A percentile compares a stretch with the other conserved stretches of the same genome.
These are phyloP conservation scores for Thalassaphorura encarpata DNA, from an alignment of 1,140 invertebrate species.

Conservation along the genomic window DNA sequence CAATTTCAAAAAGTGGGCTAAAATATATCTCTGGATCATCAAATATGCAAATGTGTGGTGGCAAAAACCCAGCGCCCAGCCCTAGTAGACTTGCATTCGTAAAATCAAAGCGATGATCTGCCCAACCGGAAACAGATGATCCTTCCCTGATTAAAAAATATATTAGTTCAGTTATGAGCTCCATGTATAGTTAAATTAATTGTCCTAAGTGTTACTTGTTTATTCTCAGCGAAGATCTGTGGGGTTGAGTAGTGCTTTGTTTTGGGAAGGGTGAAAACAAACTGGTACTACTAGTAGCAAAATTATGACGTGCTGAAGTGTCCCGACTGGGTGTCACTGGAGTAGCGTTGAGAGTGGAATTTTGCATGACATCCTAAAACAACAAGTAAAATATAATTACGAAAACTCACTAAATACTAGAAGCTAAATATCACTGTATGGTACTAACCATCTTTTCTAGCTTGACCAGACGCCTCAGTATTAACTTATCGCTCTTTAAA, in stretches of 20 bases:
- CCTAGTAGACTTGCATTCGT: conserved; percentile 4
- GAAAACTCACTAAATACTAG: too few relatives aligned
- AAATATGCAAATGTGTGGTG: conserved; percentile 29
- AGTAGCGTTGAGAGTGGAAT: conserved; percentile 16
- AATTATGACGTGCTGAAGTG: too few relatives aligned
- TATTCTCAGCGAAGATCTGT: too few relatives aligned
- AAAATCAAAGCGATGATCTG: conserved; percentile 24
- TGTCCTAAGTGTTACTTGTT: too few relatives aligned
- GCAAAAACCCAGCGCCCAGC: conserved; percentile 27
- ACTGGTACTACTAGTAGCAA: too few relatives aligned
- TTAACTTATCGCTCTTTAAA: conserved; percentile 21
- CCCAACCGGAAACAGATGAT: conserved; percentile 18
- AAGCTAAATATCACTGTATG: not conserved
- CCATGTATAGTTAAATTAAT: too few relatives aligned
- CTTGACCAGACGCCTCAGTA: conserved; percentile 16
- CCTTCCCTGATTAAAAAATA: conserved; percentile 20
- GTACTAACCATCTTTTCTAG: conserved; percentile 13
- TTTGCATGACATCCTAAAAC: conserved; percentile 3
- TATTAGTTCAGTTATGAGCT: too few relatives aligned
- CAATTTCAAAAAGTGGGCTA: conserved; percentile 16
- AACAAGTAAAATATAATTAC: not conserved
- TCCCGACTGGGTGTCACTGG: not conserved
- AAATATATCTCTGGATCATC: conserved; percentile 28
- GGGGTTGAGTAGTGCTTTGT: too few relatives aligned
- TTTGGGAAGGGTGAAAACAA: conserved; percentile 1